Conservation (phyloP, 1,140 invertebrate species). For the Belonocnema kinseyi region DNA sequence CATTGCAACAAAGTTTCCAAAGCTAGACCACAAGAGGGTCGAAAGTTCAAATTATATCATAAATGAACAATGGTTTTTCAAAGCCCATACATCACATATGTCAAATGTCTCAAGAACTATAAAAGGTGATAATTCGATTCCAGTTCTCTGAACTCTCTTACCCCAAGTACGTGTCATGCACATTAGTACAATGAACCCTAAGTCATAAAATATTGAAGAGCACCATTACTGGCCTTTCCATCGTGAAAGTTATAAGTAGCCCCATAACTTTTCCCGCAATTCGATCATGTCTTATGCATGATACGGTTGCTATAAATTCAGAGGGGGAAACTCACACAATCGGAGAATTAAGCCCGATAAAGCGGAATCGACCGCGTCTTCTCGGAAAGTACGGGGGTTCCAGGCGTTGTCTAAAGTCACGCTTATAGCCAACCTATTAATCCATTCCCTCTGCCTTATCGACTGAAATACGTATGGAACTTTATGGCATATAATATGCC, state of each 20-base stretch:
- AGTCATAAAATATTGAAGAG: slow-evolving; percentile 19
- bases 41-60: no score
- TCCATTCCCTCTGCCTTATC: no score
- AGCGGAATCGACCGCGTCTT: slow-evolving; percentile 50
- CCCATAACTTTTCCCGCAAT: background rate
- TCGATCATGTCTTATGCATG: slow-evolving; percentile 35
- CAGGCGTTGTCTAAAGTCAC: slow-evolving; percentile 43
- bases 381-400: slow-evolving; percentile 48
- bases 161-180: slow-evolving; percentile 38
- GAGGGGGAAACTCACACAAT: slow-evolving; percentile 33
- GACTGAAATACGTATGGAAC: background rate
- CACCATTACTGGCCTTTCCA: background rate
- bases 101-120: no score
- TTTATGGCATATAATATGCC: slow-evolving; percentile 31
- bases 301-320: slow-evolving; percentile 33
- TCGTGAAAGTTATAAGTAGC: slow-evolving; percentile 15
- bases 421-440: slow-evolving; percentile 43
- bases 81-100: no score
- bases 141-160: slow-evolving; percentile 28
- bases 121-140: no score
- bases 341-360: slow-evolving; percentile 51
- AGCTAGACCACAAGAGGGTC: no score
- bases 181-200: slow-evolving; percentile 38
- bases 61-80: no score
- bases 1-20: slow-evolving; percentile 34